phyloP scores from a whole-genome alignment of 2,113 vertebrate genomes.

The Bujurquina vittata region DNA sequence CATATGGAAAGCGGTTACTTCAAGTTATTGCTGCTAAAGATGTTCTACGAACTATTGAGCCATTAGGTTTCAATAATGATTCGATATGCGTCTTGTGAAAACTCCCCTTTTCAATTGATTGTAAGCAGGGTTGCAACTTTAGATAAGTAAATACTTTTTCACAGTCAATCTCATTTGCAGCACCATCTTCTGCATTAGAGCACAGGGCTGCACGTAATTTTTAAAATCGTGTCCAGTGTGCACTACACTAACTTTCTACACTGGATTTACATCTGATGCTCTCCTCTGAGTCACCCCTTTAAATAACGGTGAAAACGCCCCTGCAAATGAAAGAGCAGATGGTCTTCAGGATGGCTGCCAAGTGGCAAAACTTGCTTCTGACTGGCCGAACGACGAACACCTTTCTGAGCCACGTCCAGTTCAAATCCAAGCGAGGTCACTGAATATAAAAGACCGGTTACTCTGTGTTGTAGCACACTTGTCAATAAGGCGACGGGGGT shows the following conservation, averaged over 20 bases:
- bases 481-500: too few species aligned
- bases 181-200: background rate
- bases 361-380: too few species aligned
- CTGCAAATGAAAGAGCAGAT: too few species aligned
- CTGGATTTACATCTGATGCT: background rate
- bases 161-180: background rate
- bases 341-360: fast-evolving
- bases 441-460: too few species aligned
- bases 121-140: background rate
- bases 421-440: too few species aligned
- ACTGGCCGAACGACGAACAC: too few species aligned
- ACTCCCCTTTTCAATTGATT: background rate
- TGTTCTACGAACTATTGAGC: too few species aligned
- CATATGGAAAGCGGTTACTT: too few species aligned
- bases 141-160: background rate
- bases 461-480: too few species aligned
- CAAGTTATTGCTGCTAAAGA: background rate
- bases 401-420: too few species aligned
- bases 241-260: background rate
- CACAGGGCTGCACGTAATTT: too few species aligned
- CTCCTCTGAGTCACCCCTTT: background rate
- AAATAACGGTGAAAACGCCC: too few species aligned
- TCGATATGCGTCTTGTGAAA: background rate
- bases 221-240: background rate
- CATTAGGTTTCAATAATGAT: background rate